Evolutionary conservation across 2,888 invertebrate genomes (phyloP), one percentile per base, ranked within the genome.

Genomic region (Choreutis nemorana): DNA sequence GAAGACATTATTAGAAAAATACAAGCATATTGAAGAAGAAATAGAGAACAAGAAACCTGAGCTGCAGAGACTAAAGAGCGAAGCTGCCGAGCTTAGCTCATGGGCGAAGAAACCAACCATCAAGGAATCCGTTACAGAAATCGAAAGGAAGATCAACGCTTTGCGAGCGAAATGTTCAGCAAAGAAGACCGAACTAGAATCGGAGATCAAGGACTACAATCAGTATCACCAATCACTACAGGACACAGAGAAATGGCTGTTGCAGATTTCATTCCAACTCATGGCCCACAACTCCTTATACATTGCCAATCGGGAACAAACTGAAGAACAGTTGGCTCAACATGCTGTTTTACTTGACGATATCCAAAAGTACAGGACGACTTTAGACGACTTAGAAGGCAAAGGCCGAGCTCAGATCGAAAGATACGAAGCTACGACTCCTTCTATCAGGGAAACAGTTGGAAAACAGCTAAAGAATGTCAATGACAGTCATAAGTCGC

Each of bases 201-300:
- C 83, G 11, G 94, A 94, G 58, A 89, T 96, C 30, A 84, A 87
- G 37, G 89, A 91, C 31, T 94, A 94, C 59, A 91, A 89, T 48
- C 83, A 86, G 8, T 97, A 96, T 54, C 92, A 95, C 45, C 90
- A 90, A 50, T 89, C 89, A 7, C 73, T 97, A 13, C 97, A 97
- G 73, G 95, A 96, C 46, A 91, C 91, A 0, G 97, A 97, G 61
- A 96, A 96, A 59, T 97, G 97, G 97, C 72, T 97, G 26, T 66
- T 97, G 13, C 95, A 96, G 67, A 91, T 94, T 29, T 95, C 95
- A 1, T 95, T 96, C 85, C 92, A 94, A 54, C 81, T 97, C 1
- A 96, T 97, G 95, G 92, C 94, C 0, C 95, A 96, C 55, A 97
- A 97, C 60, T 94, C 95, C 0, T 77, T 96, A 11, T 94, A 94